Evolutionary conservation across 2,113 vertebrate species (phyloP).

Genomic region (Colius striatus): DNA sequence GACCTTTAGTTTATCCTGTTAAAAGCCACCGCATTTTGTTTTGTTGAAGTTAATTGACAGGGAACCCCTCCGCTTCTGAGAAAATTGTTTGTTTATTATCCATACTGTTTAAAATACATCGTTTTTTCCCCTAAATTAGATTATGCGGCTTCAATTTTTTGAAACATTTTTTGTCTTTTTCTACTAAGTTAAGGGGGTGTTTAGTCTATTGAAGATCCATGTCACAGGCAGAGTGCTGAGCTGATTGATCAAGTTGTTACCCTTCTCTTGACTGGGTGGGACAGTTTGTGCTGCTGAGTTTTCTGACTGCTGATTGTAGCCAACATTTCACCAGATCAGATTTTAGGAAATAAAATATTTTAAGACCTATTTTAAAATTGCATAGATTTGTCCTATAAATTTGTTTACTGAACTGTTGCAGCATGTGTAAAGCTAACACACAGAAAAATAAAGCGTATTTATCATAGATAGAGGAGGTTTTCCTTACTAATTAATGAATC

Average conservation of each 20-base stretch:
- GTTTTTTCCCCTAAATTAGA: neutral
- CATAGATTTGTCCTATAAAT: neutral
- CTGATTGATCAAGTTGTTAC: neutral
- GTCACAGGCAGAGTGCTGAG: rapidly evolving
- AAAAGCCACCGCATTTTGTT: neutral
- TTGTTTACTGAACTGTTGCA: neutral
- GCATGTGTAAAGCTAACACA: neutral
- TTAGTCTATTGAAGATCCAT: neutral
- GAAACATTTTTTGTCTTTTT: neutral
- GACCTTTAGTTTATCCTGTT: neutral
- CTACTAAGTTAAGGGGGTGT: neutral
- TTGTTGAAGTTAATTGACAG: neutral
- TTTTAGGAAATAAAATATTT: neutral
- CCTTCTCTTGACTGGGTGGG: rapidly evolving
- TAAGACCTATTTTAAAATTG: neutral
- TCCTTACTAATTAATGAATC: neutral
- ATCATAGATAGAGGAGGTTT: neutral
- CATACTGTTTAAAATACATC: neutral
- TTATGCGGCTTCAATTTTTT: neutral
- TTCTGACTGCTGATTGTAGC: neutral
- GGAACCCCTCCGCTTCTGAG: neutral
- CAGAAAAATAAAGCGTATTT: neutral
- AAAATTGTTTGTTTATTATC: neutral
- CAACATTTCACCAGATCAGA: neutral
- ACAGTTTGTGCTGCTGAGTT: neutral